Evolutionary conservation across 2,888 invertebrate genomes (phyloP).

Genomic region (Timandra comae): DNA sequence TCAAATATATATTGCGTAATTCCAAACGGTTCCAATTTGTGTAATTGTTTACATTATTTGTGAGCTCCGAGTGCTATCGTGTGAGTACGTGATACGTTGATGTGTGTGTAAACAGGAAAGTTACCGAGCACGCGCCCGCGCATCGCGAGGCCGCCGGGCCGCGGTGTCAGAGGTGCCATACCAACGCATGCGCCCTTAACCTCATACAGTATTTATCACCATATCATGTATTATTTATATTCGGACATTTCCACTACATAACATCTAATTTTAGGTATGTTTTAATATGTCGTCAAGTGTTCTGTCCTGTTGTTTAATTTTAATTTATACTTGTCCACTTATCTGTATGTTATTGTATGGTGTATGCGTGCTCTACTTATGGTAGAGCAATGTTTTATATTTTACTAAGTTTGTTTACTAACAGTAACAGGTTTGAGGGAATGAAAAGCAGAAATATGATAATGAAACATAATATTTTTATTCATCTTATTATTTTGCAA

Average conservation of each 20-base stretch:
- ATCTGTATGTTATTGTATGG: too few species aligned
- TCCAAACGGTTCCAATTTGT: too few species aligned
- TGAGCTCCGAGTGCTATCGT: too few species aligned
- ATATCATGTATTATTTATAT: conserved; percentile 33
- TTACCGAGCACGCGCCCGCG: conserved; percentile 48
- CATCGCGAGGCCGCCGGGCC: conserved; percentile 15
- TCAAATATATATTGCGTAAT: too few species aligned
- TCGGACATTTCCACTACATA: conserved; percentile 18
- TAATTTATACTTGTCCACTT: too few species aligned
- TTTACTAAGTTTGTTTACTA: conserved; percentile 1
- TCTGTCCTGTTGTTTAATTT: too few species aligned
- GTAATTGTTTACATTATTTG: too few species aligned
- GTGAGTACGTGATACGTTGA: too few species aligned
- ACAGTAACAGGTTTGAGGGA: conserved; percentile 19
- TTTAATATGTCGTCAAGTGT: too few species aligned
- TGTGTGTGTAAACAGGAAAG: conserved; percentile 56
- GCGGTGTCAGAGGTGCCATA: conserved; percentile 41
- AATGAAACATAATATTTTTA: conserved; percentile 54
- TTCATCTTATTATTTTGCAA: conserved; percentile 63
- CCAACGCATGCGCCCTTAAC: conserved; percentile 44
- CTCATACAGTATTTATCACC: conserved; percentile 52
- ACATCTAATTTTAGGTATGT: conserved; percentile 12
- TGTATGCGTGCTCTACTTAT: too few species aligned
- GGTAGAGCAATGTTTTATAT: too few species aligned
- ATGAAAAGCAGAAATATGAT: conserved; percentile 64